These are phyloP conservation scores for Pyrochroa serraticornis DNA, from an alignment of 2,888 invertebrate species.

Conservation along the genomic window DNA sequence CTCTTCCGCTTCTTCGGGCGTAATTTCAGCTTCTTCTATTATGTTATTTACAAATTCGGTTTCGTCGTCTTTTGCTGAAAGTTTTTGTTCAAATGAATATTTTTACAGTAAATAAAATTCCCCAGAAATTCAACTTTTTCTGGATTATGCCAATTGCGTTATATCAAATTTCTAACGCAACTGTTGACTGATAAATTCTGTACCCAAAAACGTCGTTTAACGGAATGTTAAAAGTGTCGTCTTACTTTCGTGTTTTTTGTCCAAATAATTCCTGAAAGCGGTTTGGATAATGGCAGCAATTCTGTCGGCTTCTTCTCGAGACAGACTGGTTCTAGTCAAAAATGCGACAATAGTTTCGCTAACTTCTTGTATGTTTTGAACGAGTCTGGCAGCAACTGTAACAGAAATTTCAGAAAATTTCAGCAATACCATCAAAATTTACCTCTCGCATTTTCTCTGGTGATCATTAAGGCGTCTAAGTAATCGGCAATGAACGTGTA, in stretches of 20 bases:
- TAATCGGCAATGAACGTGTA: slow-evolving; percentile 74
- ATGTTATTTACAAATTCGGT: slow-evolving; percentile 46
- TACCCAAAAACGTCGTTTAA: no score
- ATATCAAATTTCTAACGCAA: no score
- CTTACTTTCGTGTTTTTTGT: slow-evolving; percentile 20
- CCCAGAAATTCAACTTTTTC: no score
- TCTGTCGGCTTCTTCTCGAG: slow-evolving; percentile 47
- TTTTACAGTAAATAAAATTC: no score
- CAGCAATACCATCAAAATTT: no score
- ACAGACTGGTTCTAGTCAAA: slow-evolving; percentile 48
- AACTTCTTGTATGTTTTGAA: slow-evolving; percentile 52
- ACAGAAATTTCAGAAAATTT: slow-evolving; percentile 8
- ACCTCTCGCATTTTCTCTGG: slow-evolving; percentile 65
- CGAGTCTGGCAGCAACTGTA: slow-evolving; percentile 52
- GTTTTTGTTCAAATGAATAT: not conserved
- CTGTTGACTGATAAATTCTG: no score
- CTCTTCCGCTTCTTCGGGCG: slow-evolving; percentile 47
- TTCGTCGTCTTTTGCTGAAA: slow-evolving; percentile 35
- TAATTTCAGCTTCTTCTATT: slow-evolving; percentile 40
- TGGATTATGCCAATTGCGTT: no score
- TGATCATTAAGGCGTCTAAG: slow-evolving; percentile 67
- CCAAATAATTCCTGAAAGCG: slow-evolving; percentile 42
- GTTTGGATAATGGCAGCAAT: slow-evolving; percentile 50
- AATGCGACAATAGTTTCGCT: slow-evolving; percentile 50
- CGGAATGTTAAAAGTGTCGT: no score